Evolutionary conservation across 1,140 invertebrate species (phyloP), one percentile per base, ranked within the genome.

Genomic region (Apocrypta bakeri): DNA sequence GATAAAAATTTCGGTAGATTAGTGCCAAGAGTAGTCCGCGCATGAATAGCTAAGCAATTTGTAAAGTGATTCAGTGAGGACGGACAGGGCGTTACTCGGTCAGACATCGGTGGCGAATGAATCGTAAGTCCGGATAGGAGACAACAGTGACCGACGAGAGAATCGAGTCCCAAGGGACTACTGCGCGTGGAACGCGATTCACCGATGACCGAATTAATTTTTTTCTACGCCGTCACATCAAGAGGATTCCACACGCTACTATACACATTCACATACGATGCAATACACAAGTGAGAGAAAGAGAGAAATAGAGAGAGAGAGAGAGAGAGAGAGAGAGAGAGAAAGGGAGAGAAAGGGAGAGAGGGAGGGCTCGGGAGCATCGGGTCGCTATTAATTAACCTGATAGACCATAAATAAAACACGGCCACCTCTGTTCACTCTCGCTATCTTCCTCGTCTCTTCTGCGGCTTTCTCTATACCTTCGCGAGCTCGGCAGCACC

Each of bases 331-430:
- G 33, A 37, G 33, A 37, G 33, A 37, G 33, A 66, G 64, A 69
- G 76, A 68, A n/a, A 33, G 68, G 25, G 33, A 25, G 27, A 79
- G 24, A 9, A n/a, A 17, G 2, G 78, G 21, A 56, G n/a, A 4
- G 11, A n/a, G 37, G 24, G 25, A 61, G 21, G n/a, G 31, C 31
- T 80, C 37, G 79, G 84, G 75, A 84, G 68, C 82, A 87, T 84
- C 73, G 85, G 81, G 77, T 85, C 83, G 85, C 88, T 89, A 90
- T 90, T 92, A 92, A 92, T 92, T 92, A 92, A 89, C 87, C 83
- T 88, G 89, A 91, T 90, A 90, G 88, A 87, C 87, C 88, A 86
- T 90, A 89, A 90, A 90, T 91, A 89, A 89, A 89, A 89, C 79
- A 48, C 79, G 61, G 79, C 48, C 21, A 37, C 71, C 71, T 75